Evolutionary conservation across 2,888 invertebrate species (phyloP).

Genomic region (Ochropleura leucogaster): DNA sequence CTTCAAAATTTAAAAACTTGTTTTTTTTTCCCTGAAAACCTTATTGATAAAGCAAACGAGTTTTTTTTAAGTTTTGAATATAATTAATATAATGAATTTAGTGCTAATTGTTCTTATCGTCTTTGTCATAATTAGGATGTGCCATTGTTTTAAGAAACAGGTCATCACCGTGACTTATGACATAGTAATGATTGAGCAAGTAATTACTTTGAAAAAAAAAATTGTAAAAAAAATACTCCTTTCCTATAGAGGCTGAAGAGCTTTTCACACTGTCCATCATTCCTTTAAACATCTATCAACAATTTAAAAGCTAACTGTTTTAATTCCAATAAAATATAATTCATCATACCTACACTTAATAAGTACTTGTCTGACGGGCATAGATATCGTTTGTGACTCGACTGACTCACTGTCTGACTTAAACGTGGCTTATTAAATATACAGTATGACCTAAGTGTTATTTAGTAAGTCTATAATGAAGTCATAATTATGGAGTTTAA

Average conservation of each 20-base stretch:
- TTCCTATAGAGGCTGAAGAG: no score
- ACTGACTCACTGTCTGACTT: conserved; percentile 29
- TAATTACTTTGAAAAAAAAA: background rate
- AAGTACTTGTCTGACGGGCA: conserved; percentile 8
- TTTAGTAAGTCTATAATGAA: conserved; percentile 4
- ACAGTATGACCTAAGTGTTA: conserved; percentile 26
- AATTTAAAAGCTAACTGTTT: background rate
- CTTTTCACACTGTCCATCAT: no score
- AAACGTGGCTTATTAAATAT: conserved; percentile 5
- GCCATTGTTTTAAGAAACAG: conserved; percentile 31
- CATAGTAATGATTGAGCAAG: background rate
- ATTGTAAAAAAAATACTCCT: no score
- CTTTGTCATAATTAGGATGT: background rate
- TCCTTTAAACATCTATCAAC: background rate
- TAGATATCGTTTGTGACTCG: conserved; percentile 22
- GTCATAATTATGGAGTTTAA: background rate
- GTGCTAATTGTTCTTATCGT: background rate
- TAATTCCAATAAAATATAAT: background rate
- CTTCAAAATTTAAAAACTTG: conserved; percentile 7
- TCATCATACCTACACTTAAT: conserved; percentile 36
- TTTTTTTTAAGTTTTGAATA: background rate
- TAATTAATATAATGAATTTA: background rate
- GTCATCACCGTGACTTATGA: background rate
- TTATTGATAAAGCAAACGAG: background rate
- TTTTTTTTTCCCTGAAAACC: conserved; percentile 4